Conservation (phyloP, 2,888 invertebrate genomes). For the Flabesymbios commensalis region DNA sequence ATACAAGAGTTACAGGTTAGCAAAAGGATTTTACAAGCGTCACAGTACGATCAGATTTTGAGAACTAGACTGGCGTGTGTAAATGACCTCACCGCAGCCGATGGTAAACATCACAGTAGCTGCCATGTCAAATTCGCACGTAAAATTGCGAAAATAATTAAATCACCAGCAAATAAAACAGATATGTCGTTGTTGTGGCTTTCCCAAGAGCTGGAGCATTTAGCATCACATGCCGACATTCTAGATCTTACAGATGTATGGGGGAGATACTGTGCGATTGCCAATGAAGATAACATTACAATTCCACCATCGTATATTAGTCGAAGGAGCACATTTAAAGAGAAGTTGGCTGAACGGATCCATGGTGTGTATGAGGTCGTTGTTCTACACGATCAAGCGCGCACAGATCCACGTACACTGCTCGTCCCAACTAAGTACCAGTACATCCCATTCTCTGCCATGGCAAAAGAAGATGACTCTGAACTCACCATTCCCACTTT, state of each 20-base stretch:
- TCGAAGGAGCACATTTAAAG: constrained; percentile 6
- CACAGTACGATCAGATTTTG: background rate
- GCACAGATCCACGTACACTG: background rate
- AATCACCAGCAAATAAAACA: background rate
- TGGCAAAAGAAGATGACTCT: background rate
- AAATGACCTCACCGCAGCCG: constrained; percentile 3
- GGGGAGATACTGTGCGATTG: constrained; percentile 7
- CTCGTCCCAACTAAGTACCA: background rate
- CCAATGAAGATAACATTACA: constrained; percentile 1
- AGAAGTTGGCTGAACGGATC: background rate
- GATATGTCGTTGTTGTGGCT: background rate
- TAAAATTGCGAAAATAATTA: background rate
- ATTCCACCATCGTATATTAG: constrained; percentile 4
- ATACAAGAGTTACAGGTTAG: too few species aligned
- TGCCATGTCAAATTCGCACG: background rate
- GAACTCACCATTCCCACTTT: background rate
- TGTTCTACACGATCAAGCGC: background rate
- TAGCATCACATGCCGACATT: background rate
- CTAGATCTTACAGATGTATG: constrained; percentile 5
- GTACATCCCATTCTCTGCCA: background rate
- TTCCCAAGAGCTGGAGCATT: constrained; percentile 1
- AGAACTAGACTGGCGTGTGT: background rate
- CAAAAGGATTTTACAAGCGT: too few species aligned
- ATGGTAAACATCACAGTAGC: constrained; percentile 4
- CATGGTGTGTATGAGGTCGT: background rate